Conservation (phyloP, 30 jellyfish, hydroid and myxozoan genomes). For the Phacellophora camtschatica region DNA sequence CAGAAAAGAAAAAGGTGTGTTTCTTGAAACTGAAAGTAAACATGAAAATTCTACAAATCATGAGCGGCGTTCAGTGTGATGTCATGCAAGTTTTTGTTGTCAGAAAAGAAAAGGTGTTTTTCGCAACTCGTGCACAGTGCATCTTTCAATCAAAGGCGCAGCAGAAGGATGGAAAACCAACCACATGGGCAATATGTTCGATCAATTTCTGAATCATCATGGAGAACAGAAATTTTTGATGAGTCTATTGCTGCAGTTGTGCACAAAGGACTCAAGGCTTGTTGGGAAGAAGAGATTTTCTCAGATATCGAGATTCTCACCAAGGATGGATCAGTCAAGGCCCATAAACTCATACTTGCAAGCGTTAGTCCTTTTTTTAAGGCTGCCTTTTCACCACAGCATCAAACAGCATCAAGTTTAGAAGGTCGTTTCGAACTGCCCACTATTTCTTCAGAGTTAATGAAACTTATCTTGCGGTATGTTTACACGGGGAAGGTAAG, state of each 20-base stretch:
- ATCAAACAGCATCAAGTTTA: neutral
- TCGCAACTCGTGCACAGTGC: too few species aligned
- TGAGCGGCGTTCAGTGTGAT: too few species aligned
- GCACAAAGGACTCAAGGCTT: conserved; percentile 13
- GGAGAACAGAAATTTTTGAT: neutral
- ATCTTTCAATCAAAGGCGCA: too few species aligned
- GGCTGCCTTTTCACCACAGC: conserved; percentile 39
- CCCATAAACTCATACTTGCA: conserved; percentile 46
- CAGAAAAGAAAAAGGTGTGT: too few species aligned
- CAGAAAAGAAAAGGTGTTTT: too few species aligned
- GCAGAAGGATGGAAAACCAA: neutral
- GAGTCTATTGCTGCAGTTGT: neutral
- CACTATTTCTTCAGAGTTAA: neutral
- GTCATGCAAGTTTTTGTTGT: too few species aligned
- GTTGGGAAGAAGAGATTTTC: conserved; percentile 40
- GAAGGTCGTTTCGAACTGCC: neutral
- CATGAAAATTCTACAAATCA: too few species aligned
- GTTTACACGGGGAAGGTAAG: conserved; percentile 36
- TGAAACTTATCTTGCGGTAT: neutral
- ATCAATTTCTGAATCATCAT: conserved; percentile 36
- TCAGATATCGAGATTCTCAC: conserved; percentile 34
- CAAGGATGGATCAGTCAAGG: conserved; percentile 20
- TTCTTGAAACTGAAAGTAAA: too few species aligned
- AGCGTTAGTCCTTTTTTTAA: conserved; percentile 61
- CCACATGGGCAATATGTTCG: neutral